Conservation (phyloP, 2,797 vertebrate genomes). For the Antennarius maculatus region DNA sequence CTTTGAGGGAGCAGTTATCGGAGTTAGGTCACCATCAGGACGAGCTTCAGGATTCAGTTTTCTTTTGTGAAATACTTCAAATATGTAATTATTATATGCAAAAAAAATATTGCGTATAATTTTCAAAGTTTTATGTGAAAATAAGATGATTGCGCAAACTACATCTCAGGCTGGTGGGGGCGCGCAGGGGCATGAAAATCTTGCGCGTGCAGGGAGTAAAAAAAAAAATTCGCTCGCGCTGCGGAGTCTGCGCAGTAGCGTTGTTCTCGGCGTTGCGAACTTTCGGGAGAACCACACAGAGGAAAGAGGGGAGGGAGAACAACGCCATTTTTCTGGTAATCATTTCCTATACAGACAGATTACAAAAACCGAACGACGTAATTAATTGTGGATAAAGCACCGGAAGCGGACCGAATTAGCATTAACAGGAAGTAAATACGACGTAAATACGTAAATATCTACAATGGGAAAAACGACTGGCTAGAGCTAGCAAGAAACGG, state of each 20-base stretch:
- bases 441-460: not conserved
- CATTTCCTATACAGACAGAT: constrained; percentile 1
- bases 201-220: constrained; percentile 59
- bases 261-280: constrained; percentile 67
- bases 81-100: not conserved
- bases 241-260: constrained; percentile 67
- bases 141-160: not conserved
- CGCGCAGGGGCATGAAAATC: constrained; percentile 40
- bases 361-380: no score
- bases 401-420: rapidly evolving
- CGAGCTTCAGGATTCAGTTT: not conserved
- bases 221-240: constrained; percentile 21
- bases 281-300: constrained; percentile 66
- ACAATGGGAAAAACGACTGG: not conserved
- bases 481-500: constrained; percentile 14
- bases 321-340: constrained; percentile 71
- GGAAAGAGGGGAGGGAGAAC: constrained; percentile 55
- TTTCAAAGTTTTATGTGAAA: not conserved
- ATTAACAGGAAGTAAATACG: not conserved
- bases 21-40: no score
- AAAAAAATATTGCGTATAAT: not conserved
- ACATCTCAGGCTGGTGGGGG: constrained; percentile 41
- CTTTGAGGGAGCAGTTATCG: not conserved
- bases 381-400: rapidly evolving
- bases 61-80: not conserved